Base-by-base conservation (phyloP, 1,140 invertebrate species). In the Acromyrmex echinatior region DNA sequence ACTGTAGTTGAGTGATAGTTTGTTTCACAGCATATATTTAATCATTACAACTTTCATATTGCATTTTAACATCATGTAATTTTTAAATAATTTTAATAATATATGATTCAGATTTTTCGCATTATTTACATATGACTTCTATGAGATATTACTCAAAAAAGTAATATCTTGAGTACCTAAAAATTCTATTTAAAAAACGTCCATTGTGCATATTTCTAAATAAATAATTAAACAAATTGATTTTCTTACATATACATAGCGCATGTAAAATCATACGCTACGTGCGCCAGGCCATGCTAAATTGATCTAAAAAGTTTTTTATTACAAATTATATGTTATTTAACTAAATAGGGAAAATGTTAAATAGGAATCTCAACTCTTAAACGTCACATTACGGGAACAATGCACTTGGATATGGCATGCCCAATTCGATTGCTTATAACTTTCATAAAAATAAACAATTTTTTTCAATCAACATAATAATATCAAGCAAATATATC, bases 221-320 rank as follows among this genome's bases (percentile, higher is more conserved):
- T 91, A 91, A 88, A 88, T 91, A 91, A 78, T 68, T 62, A 80
- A 91, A 85, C 65, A 91, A 87, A 31, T 90, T 85, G 51, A 90
- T 68, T 45, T 88, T 80, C 86, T 90, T 90, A 87, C 51, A 60
- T 56, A 73, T 90, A 90, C 56, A 90, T 91, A 87, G 82, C 66
- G 53, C 45, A 63, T 78, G 62, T 79, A 88, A 49, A 87, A 87
- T 87, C 78, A 58, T 51, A 81, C 49, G 45, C 16, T 73, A 81
- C 28, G 63, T 53, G 86, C 56, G 51, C 77, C 58, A 84, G 49
- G 31, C 66, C 74, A 70, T 81, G 63, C 56, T 66, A 66, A 60
- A 76, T 86, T 58, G 14, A 86, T 86, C 49, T 77, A 87, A 90
- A 88, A 81, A 81, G 18, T 31, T 25, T 45, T 79, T 86, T 88